Evolutionary conservation across 2,113 vertebrate species (phyloP), one percentile per base, ranked within the genome.

Genomic region (Aspiorhynchus laticeps): DNA sequence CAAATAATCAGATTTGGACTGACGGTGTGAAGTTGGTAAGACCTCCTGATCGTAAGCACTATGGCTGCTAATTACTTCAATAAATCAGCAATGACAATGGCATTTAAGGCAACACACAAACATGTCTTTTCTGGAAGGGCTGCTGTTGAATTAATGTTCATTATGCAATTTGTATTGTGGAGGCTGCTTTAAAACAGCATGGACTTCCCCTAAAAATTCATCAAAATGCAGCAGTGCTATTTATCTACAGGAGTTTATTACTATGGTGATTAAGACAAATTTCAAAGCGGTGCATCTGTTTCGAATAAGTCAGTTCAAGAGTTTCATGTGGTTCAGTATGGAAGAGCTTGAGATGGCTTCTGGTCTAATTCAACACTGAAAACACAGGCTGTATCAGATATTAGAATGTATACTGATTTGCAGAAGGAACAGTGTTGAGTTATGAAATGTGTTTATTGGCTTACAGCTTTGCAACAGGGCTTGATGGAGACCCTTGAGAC

Each of bases 231-330:
- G 17, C 36, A 71, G 38, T 28, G 24, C 51, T 7, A 65, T 75
- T 87, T 76, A 67, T 82, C 43, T 14, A 63, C 21, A 61, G 14
- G 38, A 46, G 19, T 41, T 80, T 80, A n/a, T 63, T 14, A 65
- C 59, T 6, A 63, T 65, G 59, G 38, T 65, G 59, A 46, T 65
- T 38, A 31, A 31, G 38, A 24, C 15, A 65, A 81, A 65, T 19
- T 80, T 43, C 59, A 65, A 65, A 41, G 38, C 26, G 38, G 14
- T 43, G 80, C 38, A 81, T 81, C 80, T 81, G 80, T 81, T 81
- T 81, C 17, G 8, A 65, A 81, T 65, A 46, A 65, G 38, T 17
- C 56, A 63, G 3, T 38, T 63, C 51, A 41, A 26, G 21, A 80
- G 53, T 61, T 41, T 80, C 15, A n/a, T 81, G 59, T 65, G 59